Evolutionary conservation across 2,113 vertebrate species (phyloP), one percentile per base, ranked within the genome.

Genomic region (Notiomystis cincta): DNA sequence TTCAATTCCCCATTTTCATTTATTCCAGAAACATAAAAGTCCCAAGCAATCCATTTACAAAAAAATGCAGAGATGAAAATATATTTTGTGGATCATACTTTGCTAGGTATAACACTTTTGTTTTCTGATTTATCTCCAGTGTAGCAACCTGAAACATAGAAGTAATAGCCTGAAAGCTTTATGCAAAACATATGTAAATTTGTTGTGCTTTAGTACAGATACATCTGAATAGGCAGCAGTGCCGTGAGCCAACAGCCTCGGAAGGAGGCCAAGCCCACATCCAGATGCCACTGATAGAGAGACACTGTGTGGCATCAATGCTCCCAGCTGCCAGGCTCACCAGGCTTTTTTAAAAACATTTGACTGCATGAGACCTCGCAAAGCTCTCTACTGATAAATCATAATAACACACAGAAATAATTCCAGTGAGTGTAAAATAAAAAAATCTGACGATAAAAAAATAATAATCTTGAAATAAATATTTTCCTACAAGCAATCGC

Each of bases 101-200:
- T 58, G 15, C 58, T 65, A 82, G 70, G 72, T 67, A 60, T 72
- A 90, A 84, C 28, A 72, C n/a, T 50, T 81, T 28, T 78, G 62
- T 71, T 81, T 88, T 35, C 67, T 64, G 54, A 82, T 87, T 93
- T 64, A 90, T 90, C 61, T 88, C 93, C 65, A 91, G 45, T 14
- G 69, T 57, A 84, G 72, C 84, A 93, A 91, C 75, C 67, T 91
- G 87, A 87, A 93, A 76, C 53, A 80, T 0, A 84, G 90, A 94
- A 94, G 65, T 51, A 88, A 71, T 58, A 75, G 92, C 89, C 87
- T 88, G 90, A 96, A 97, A 97, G 95, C 93, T 72, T 96, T 97
- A 97, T 97, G 97, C 93, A 98, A 98, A 98, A 96, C 33, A 57
- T 92, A 98, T 97, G 97, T 92, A 98, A 97, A 97, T 95, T 94